Conservation (phyloP, 1,140 invertebrate species). For the Vanessa atalanta region DNA sequence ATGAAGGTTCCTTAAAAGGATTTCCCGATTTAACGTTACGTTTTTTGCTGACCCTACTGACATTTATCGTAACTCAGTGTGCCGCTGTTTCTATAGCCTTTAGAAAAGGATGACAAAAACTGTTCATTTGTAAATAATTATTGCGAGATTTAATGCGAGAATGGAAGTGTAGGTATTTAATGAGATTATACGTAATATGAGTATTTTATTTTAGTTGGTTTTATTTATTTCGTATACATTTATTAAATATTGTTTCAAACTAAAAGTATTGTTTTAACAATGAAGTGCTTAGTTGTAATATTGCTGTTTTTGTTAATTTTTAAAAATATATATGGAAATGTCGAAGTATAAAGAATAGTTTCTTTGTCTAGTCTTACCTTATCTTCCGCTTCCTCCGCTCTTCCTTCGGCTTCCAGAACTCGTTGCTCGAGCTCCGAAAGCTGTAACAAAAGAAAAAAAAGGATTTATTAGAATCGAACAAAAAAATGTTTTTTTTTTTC, state of each 20-base stretch:
- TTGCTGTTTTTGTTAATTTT: too few relatives aligned
- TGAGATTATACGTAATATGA: too few relatives aligned
- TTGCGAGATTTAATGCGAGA: not conserved
- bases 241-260: too few relatives aligned
- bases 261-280: too few relatives aligned
- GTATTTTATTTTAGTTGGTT: too few relatives aligned
- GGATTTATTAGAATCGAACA: slow-evolving; percentile 2
- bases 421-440: slow-evolving; percentile 94
- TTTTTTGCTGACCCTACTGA: slow-evolving; percentile 32
- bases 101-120: slow-evolving; percentile 8
- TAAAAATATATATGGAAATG: too few relatives aligned
- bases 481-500: not conserved
- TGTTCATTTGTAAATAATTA: not conserved
- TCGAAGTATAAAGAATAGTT: too few relatives aligned
- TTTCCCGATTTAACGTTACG: not conserved
- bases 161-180: too few relatives aligned
- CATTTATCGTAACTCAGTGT: slow-evolving; percentile 14
- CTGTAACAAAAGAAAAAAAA: slow-evolving; percentile 85
- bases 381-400: slow-evolving; percentile 94
- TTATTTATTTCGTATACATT: too few relatives aligned
- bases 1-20: not conserved
- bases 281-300: too few relatives aligned
- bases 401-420: slow-evolving; percentile 92
- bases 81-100: slow-evolving; percentile 27
- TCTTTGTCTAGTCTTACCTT: slow-evolving; percentile 84